Evolutionary conservation across 2,888 invertebrate species (phyloP).

Genomic region (Pinctada fucata): DNA sequence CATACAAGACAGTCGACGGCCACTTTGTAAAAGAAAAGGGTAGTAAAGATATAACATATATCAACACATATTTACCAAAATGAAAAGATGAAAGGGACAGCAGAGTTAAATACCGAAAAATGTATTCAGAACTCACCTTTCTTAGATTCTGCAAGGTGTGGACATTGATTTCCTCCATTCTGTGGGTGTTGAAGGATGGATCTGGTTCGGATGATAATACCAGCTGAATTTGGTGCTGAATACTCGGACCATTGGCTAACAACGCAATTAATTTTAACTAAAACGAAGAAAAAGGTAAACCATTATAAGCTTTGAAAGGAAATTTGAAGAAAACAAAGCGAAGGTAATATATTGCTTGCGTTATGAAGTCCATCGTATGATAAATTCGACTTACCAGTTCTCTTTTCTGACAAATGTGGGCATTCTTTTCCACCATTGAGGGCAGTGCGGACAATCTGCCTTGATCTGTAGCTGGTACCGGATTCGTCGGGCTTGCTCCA

Average conservation of each 20-base stretch:
- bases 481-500: conserved; percentile 12
- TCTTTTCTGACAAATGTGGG: conserved; percentile 1
- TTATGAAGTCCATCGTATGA: too few species aligned
- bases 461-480: conserved; percentile 21
- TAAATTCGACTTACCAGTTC: neutral
- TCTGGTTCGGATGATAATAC: conserved; percentile 18
- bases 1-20: conserved; percentile 5
- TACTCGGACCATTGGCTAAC: conserved; percentile 18
- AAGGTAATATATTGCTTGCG: too few species aligned
- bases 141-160: conserved; percentile 17
- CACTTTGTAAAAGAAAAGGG: neutral
- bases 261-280: conserved; percentile 13
- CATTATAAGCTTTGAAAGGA: neutral
- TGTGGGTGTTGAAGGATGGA: conserved; percentile 1
- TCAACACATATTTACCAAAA: too few species aligned
- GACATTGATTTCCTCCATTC: conserved; percentile 27
- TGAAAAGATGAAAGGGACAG: too few species aligned
- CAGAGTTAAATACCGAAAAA: too few species aligned
- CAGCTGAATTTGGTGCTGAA: conserved; percentile 9
- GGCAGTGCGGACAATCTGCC: neutral
- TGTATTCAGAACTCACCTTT: conserved; percentile 4
- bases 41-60: too few species aligned
- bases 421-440: conserved; percentile 31
- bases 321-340: too few species aligned
- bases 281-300: neutral